Percentiles rank a stretch among this genome's conserved stretches.
Conservation (phyloP, 2,797 vertebrate genomes). For the Ctenopoma kingsleyae region DNA sequence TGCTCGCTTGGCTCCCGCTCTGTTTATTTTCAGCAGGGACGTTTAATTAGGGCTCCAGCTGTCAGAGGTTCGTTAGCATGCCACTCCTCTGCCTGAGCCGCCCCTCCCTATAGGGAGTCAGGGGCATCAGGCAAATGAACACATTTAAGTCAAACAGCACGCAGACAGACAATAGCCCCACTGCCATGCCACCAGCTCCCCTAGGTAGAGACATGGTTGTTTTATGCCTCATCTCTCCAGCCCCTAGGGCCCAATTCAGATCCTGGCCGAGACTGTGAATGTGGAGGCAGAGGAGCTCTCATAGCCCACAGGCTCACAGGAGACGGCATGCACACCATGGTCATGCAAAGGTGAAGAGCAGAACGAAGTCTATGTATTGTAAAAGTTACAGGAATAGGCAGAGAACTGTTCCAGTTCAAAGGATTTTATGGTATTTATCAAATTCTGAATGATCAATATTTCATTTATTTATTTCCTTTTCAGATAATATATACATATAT, state of each 20-base stretch:
- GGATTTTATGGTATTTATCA: conserved; percentile 5
- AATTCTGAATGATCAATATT: background rate
- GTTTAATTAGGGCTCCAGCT: conserved; percentile 91
- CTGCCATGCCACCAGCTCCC: conserved; percentile 77
- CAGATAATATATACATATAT: no score
- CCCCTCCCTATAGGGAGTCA: conserved; percentile 73
- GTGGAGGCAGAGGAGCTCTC: conserved; percentile 66
- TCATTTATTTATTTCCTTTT: background rate
- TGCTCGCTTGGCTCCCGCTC: conserved; percentile 80
- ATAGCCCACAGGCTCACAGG: conserved; percentile 38
- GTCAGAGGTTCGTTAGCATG: conserved; percentile 87
- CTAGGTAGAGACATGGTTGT: conserved; percentile 80
- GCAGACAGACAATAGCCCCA: conserved; percentile 78
- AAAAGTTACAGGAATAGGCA: conserved; percentile 17
- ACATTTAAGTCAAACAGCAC: conserved; percentile 86
- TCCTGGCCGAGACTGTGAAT: conserved; percentile 76
- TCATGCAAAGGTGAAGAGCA: conserved; percentile 57
- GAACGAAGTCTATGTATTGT: conserved; percentile 10
- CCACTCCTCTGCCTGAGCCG: conserved; percentile 79
- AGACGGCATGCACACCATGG: conserved; percentile 55
- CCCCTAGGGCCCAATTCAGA: conserved; percentile 78
- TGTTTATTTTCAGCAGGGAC: conserved; percentile 88
- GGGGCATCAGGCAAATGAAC: conserved; percentile 86
- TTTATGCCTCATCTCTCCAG: conserved; percentile 81
- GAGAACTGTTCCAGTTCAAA: background rate